A percentile compares a stretch with the other conserved stretches of the same genome.
phyloP scores from a whole-genome alignment of 92 coral and sea anemone species.

The Heliopora coerulea region DNA sequence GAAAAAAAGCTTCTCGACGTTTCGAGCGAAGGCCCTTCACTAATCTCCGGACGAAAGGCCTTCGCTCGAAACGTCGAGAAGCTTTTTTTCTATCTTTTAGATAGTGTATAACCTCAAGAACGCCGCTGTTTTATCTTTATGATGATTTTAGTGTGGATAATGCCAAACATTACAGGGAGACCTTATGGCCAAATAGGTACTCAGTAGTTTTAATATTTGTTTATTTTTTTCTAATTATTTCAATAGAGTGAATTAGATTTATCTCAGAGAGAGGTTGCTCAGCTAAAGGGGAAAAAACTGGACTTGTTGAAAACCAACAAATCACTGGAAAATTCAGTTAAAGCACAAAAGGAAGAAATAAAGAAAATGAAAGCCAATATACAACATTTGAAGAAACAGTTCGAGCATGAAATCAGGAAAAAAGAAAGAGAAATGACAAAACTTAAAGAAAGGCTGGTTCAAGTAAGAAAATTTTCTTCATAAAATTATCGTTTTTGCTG shows the following conservation, averaged over 20 bases:
- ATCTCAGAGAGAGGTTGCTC: slow-evolving; percentile 80
- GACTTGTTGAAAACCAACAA: slow-evolving; percentile 65
- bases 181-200: too few relatives aligned
- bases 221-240: not conserved
- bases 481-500: too few relatives aligned
- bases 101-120: too few relatives aligned
- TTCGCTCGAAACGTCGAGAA: too few relatives aligned
- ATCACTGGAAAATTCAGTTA: slow-evolving; percentile 69
- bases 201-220: not conserved
- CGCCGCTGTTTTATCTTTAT: too few relatives aligned
- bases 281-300: slow-evolving; percentile 73
- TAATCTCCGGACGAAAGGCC: too few relatives aligned
- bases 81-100: too few relatives aligned
- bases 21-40: too few relatives aligned
- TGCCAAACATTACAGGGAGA: too few relatives aligned
- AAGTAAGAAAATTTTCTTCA: slow-evolving; percentile 52
- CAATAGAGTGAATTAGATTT: slow-evolving; percentile 79
- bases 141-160: too few relatives aligned
- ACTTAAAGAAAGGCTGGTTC: slow-evolving; percentile 90
- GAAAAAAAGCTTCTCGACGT: too few relatives aligned
- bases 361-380: slow-evolving; percentile 74
- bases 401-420: slow-evolving; percentile 79
- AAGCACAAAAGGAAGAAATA: slow-evolving; percentile 86
- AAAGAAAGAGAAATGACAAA: slow-evolving; percentile 77
- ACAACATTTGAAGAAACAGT: slow-evolving; percentile 79